Evolutionary conservation across 35 echinoderm and acorn worm species (phyloP).

Genomic region (Apostichopus parvimensis): DNA sequence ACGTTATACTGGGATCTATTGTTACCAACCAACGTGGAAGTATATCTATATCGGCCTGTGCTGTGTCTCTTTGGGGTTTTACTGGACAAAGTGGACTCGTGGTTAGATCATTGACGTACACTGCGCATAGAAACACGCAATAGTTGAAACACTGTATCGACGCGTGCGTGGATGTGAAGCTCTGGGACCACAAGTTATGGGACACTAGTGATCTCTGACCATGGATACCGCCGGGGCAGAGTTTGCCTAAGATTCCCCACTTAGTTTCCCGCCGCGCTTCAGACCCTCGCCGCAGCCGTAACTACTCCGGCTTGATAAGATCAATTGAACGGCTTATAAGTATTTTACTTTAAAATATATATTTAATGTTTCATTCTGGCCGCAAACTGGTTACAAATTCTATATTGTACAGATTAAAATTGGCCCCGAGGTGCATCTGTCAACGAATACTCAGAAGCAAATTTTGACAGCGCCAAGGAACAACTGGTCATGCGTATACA

Average conservation of each 20-base stretch:
- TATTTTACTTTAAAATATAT: background rate
- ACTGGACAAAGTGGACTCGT: too few species aligned
- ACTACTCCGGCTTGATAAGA: background rate
- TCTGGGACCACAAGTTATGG: background rate
- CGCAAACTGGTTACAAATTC: constrained; percentile 10
- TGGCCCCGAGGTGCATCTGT: background rate
- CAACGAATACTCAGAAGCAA: background rate
- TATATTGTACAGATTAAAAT: background rate
- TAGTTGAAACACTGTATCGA: too few species aligned
- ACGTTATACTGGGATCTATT: too few species aligned
- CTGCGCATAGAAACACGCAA: too few species aligned
- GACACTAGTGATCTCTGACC: background rate
- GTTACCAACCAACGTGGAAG: too few species aligned
- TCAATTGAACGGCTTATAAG: too few species aligned
- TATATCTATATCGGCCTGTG: too few species aligned
- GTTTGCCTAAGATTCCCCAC: constrained; percentile 1
- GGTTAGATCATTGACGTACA: too few species aligned
- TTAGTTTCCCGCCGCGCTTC: background rate
- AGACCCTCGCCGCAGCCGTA: background rate
- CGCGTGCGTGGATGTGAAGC: too few species aligned
- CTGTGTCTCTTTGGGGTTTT: too few species aligned
- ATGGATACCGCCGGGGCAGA: background rate
- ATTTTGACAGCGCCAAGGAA: background rate
- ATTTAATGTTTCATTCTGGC: background rate
- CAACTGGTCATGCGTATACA: background rate